A percentile compares a stretch with the other conserved stretches of the same genome.
phyloP scores from a whole-genome alignment of 1,140 invertebrate species.

The Andricus grossulariae region DNA sequence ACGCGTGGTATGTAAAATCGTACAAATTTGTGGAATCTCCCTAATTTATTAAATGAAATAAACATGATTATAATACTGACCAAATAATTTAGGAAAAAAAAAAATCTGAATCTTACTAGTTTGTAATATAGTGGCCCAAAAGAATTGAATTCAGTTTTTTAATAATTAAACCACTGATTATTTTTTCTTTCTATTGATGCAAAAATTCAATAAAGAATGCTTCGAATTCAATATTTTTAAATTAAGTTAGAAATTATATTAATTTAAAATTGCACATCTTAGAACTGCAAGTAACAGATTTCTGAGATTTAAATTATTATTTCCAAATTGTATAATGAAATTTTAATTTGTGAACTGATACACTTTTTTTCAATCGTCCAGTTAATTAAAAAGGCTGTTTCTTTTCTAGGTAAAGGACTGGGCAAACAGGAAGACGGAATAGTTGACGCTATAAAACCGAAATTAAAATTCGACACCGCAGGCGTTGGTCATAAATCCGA shows the following conservation, averaged over 20 bases:
- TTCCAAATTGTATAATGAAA: constrained; percentile 17
- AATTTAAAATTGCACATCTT: neutral
- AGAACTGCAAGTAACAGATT: too few species aligned
- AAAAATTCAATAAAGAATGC: too few species aligned
- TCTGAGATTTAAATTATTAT: neutral
- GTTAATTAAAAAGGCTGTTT: constrained; percentile 20
- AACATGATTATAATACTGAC: too few species aligned
- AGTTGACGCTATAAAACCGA: constrained; percentile 83
- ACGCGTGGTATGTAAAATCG: too few species aligned
- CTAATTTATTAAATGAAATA: too few species aligned
- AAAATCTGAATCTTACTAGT: too few species aligned
- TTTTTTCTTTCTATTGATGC: too few species aligned
- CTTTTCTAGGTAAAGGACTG: constrained; percentile 84
- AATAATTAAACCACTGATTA: too few species aligned
- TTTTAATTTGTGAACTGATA: neutral
- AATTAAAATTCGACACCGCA: constrained; percentile 84
- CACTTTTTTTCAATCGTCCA: neutral
- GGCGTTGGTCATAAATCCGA: constrained; percentile 86
- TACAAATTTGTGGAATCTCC: too few species aligned
- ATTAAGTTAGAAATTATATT: neutral
- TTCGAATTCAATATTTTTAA: neutral
- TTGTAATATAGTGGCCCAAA: too few species aligned
- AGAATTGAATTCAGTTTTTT: too few species aligned
- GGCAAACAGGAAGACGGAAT: constrained; percentile 88
- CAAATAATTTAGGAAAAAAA: too few species aligned